Evolutionary conservation across 2,888 invertebrate species (phyloP).

Genomic region (Phaonia tiefii): DNA sequence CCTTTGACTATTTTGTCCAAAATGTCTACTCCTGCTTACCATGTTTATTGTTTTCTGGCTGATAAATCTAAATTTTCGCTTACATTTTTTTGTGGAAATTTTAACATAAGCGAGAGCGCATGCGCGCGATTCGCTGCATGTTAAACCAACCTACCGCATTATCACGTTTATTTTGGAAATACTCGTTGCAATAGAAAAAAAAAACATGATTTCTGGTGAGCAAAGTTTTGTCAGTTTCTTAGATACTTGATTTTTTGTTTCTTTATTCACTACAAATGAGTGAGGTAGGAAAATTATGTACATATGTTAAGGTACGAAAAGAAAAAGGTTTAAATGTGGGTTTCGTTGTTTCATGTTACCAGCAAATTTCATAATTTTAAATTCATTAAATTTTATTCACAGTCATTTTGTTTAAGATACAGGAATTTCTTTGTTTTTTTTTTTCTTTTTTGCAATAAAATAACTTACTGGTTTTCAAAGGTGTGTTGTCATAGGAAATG

Average conservation of each 20-base stretch:
- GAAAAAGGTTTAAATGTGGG: slow-evolving; percentile 8
- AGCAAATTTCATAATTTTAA: slow-evolving; percentile 24
- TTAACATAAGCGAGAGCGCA: slow-evolving; percentile 4
- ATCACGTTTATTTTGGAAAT: slow-evolving; percentile 58
- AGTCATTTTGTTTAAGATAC: background rate
- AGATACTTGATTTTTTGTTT: background rate
- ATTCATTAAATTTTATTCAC: slow-evolving; percentile 19
- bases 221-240: slow-evolving; percentile 22
- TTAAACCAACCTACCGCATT: slow-evolving; percentile 60
- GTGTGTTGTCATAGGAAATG: background rate
- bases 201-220: slow-evolving; percentile 48
- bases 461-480: background rate
- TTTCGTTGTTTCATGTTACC: slow-evolving; percentile 18
- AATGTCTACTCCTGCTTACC: background rate
- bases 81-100: background rate
- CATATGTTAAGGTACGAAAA: slow-evolving; percentile 23
- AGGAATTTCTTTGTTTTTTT: slow-evolving; percentile 4
- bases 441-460: background rate
- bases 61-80: slow-evolving; percentile 37
- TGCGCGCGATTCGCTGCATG: slow-evolving; percentile 24
- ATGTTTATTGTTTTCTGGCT: slow-evolving; percentile 35
- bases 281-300: slow-evolving; percentile 18
- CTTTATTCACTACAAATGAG: slow-evolving; percentile 46
- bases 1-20: background rate
- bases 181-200: slow-evolving; percentile 46